A percentile compares a stretch with the other conserved stretches of the same genome.
Conservation (phyloP, 1,140 invertebrate genomes). For the Euglossa dilemma region DNA sequence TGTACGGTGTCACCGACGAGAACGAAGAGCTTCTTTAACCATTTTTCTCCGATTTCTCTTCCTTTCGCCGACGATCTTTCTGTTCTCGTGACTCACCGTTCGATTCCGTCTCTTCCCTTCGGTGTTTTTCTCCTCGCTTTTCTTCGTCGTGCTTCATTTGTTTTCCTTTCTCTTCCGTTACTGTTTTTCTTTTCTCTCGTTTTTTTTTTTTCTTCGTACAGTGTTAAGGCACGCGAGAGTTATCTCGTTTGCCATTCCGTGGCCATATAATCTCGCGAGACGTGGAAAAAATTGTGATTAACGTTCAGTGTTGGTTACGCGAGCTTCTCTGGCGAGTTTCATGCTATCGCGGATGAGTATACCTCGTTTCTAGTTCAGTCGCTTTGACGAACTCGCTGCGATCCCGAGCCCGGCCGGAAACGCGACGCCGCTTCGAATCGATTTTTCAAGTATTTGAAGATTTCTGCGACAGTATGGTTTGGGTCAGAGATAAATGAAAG, state of each 20-base stretch:
- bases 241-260: neutral
- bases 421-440: neutral
- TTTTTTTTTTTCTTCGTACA: neutral
- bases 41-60: neutral
- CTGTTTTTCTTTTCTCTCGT: too few relatives aligned
- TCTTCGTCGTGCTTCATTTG: too few relatives aligned
- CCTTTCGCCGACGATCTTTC: neutral
- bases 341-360: neutral
- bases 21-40: constrained; percentile 81
- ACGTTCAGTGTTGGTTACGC: neutral
- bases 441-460: neutral
- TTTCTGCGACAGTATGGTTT: too few relatives aligned
- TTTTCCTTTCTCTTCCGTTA: too few relatives aligned
- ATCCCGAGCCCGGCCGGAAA: neutral
- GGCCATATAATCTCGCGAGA: neutral
- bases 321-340: neutral
- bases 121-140: too few relatives aligned
- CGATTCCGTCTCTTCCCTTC: neutral
- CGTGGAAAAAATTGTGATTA: constrained; percentile 5
- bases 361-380: neutral
- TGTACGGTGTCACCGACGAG: constrained; percentile 80
- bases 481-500: neutral
- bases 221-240: neutral
- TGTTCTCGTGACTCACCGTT: neutral
- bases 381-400: constrained; percentile 4